phyloP scores from a whole-genome alignment of 2,888 invertebrate species.

The Rhopalosiphum nymphaeae region DNA sequence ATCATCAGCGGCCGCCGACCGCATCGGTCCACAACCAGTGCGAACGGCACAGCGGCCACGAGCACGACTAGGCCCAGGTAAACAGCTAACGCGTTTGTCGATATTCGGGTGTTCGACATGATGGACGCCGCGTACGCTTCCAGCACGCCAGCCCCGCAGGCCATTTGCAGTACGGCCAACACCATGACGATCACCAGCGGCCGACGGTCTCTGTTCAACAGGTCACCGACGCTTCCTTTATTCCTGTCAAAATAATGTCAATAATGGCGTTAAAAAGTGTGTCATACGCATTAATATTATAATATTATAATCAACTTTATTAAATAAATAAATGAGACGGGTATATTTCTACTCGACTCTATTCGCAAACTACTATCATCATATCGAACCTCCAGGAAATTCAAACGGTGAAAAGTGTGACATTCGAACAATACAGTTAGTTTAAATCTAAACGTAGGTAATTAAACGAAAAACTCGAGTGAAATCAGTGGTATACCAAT shows the following conservation, averaged over 20 bases:
- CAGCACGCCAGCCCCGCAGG: slow-evolving; percentile 77
- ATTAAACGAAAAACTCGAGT: neutral
- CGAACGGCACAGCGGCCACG: slow-evolving; percentile 71
- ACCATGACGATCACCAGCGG: slow-evolving; percentile 66
- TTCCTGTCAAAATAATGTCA: slow-evolving; percentile 69
- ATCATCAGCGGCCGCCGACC: slow-evolving; percentile 67
- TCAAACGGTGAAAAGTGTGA: neutral
- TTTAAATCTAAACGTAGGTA: neutral
- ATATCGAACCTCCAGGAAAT: neutral
- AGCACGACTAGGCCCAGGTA: slow-evolving; percentile 68
- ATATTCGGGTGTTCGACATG: slow-evolving; percentile 72
- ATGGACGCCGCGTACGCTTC: slow-evolving; percentile 77
- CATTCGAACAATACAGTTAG: neutral
- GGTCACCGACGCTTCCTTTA: slow-evolving; percentile 69
- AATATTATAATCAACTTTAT: neutral
- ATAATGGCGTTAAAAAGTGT: neutral
- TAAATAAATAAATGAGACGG: neutral
- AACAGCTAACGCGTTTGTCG: slow-evolving; percentile 68
- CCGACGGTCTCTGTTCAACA: slow-evolving; percentile 66
- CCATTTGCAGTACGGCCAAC: slow-evolving; percentile 71
- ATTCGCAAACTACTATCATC: too few relatives aligned
- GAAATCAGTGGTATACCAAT: neutral
- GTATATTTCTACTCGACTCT: neutral
- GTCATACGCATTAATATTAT: neutral
- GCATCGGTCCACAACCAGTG: slow-evolving; percentile 69